Base-by-base conservation (phyloP, 1,140 invertebrate genomes). In the Drosophila neocordata region DNA sequence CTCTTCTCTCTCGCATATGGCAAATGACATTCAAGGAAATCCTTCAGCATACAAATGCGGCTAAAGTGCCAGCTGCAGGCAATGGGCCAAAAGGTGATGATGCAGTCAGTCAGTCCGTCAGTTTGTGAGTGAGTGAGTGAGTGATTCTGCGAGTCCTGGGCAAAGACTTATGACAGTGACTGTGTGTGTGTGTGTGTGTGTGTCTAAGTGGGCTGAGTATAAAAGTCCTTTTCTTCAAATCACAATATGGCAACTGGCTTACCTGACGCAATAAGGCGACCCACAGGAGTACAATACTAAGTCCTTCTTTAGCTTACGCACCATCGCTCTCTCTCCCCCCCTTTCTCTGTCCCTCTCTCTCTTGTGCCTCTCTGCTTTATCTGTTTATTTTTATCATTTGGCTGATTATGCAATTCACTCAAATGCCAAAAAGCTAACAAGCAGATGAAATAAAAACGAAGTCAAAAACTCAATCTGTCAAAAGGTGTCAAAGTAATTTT, bases 11-110 rank as follows among this genome's bases (percentile, higher is more conserved):
- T 34, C 70, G 71, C 64, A 68, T 66, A 61, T 79, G 73, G 80
- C 80, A 69, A 76, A 79, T 79, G 79, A 76, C 79, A 79, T 65
- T 70, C 68, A 83, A 76, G 61, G 58, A 84, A 79, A 84, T 76
- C 56, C 64, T 27, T 56, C 34, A 53, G 51, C 31, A 27, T 48
- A 48, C 13, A 38, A 60, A 24, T 44, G n/a, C 22, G 20, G 20
- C n/a, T 55, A 31, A 55, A 55, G 27, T 55, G 53, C 53, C 53
- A 56, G 53, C 53, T 56, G 53, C 53, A 56, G 53, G 53, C 53
- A 56, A 56, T 56, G 13, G 53, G 41, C 41, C 53, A 31, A 35
- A 56, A 56, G 53, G 27, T 56, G 53, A 56, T 18, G 53, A 15
- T 15, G 51, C 20, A 53, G 51, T 53, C 51, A 53, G 51, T 53